These are phyloP conservation scores for Excalfactoria chinensis DNA, from an alignment of 2,113 vertebrate species.

Conservation along the genomic window DNA sequence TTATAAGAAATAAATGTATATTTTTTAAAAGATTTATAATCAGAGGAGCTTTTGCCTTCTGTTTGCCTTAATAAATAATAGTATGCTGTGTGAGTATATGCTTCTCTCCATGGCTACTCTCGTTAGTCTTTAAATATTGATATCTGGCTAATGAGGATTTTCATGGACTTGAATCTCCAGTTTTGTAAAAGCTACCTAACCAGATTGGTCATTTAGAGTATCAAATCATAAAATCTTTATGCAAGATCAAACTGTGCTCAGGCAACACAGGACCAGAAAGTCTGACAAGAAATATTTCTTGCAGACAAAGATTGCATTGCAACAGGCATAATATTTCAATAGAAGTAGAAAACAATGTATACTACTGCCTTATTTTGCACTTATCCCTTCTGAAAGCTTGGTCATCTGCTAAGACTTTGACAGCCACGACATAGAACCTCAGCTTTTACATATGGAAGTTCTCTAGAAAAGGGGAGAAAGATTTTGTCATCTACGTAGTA, in stretches of 20 bases:
- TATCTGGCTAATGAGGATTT: conserved; percentile 8
- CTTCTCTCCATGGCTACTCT: neutral
- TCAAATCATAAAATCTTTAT: neutral
- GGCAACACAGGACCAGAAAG: neutral
- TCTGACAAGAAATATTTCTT: neutral
- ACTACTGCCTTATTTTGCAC: neutral
- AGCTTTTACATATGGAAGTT: neutral
- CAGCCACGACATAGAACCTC: neutral
- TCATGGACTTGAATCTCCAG: neutral
- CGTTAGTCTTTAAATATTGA: neutral
- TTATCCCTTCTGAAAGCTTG: neutral
- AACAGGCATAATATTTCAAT: neutral
- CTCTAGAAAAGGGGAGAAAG: neutral
- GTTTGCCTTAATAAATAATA: neutral
- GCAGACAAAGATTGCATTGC: neutral
- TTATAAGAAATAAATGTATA: neutral
- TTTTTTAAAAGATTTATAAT: neutral
- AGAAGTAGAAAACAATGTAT: neutral
- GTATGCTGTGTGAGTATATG: neutral
- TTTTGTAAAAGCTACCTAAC: neutral
- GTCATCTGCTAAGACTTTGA: neutral
- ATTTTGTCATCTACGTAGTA: neutral
- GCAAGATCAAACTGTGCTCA: neutral
- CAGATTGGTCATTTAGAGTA: neutral
- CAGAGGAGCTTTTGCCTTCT: neutral